Evolutionary conservation across 2,888 invertebrate species (phyloP).

Genomic region (Nycteola revayana): DNA sequence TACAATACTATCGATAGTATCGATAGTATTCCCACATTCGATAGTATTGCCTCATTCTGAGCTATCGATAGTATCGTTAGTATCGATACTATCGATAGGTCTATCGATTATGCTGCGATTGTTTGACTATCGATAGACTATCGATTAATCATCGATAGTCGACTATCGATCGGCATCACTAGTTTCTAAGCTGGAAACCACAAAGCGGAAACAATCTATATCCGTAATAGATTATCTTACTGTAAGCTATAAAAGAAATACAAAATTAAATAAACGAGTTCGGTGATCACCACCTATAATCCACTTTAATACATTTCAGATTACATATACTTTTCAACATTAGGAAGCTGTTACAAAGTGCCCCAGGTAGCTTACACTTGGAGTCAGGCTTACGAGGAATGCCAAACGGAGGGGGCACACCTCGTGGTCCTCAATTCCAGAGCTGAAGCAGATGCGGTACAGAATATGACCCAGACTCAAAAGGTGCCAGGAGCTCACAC

Average conservation of each 20-base stretch:
- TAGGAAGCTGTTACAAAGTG: constrained; percentile 59
- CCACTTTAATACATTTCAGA: constrained; percentile 39
- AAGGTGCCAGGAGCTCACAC: constrained; percentile 9
- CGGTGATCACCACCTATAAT: no score
- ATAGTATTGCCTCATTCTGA: no score
- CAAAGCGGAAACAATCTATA: background rate
- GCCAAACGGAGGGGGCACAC: constrained; percentile 50
- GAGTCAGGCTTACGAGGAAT: constrained; percentile 57
- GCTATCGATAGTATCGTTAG: no score
- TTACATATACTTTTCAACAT: constrained; percentile 41
- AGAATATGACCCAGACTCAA: constrained; percentile 32
- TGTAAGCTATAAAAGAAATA: background rate
- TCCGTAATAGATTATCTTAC: background rate
- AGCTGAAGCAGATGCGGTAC: constrained; percentile 41
- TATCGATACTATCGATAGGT: no score
- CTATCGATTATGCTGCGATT: no score
- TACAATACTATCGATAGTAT: no score
- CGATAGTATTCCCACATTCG: no score
- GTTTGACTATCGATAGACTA: no score
- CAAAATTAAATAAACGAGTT: background rate
- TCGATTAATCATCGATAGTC: no score
- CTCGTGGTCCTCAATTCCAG: constrained; percentile 55
- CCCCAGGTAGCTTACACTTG: constrained; percentile 41
- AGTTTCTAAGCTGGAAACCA: background rate
- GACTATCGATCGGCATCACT: no score